Evolutionary conservation across 1,140 invertebrate genomes (phyloP).

Genomic region (Drosophila guanche): DNA sequence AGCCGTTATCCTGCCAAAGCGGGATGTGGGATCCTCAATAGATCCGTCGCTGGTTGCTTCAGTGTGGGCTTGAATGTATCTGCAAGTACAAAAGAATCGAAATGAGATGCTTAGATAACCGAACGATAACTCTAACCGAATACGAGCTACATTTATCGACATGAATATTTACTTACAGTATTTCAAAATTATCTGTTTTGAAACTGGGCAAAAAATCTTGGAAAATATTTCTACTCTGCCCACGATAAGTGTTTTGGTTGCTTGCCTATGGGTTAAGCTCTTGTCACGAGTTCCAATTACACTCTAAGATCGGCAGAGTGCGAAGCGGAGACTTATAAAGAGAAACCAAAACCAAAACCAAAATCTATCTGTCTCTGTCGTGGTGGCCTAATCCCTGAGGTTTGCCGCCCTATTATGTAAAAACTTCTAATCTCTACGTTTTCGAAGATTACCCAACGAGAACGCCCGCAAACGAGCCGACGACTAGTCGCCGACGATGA

Average conservation of each 20-base stretch:
- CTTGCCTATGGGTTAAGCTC: slow-evolving; percentile 31
- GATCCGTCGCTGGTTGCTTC: no score
- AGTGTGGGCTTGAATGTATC: no score
- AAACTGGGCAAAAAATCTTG: slow-evolving; percentile 1
- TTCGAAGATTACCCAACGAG: slow-evolving; percentile 42
- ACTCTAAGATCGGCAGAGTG: slow-evolving; percentile 32
- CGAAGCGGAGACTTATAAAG: slow-evolving; percentile 29
- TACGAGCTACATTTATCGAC: no score
- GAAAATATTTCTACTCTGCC: not conserved
- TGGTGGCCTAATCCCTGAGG: slow-evolving; percentile 33
- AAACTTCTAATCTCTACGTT: slow-evolving; percentile 42
- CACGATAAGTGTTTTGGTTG: slow-evolving; percentile 18
- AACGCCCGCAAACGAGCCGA: not conserved
- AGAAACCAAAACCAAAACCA: no score
- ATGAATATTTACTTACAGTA: no score
- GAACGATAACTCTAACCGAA: no score
- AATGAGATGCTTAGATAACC: no score
- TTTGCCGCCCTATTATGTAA: slow-evolving; percentile 30
- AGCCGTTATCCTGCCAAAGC: no score
- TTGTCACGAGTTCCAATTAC: slow-evolving; percentile 50
- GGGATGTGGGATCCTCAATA: no score
- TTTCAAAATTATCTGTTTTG: slow-evolving; percentile 20
- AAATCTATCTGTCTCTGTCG: not conserved
- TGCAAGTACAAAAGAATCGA: no score
- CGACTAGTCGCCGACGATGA: not conserved